A percentile compares a stretch with the other conserved stretches of the same genome.
Conservation (phyloP, 2,797 vertebrate species). For the Lagodon rhomboides region DNA sequence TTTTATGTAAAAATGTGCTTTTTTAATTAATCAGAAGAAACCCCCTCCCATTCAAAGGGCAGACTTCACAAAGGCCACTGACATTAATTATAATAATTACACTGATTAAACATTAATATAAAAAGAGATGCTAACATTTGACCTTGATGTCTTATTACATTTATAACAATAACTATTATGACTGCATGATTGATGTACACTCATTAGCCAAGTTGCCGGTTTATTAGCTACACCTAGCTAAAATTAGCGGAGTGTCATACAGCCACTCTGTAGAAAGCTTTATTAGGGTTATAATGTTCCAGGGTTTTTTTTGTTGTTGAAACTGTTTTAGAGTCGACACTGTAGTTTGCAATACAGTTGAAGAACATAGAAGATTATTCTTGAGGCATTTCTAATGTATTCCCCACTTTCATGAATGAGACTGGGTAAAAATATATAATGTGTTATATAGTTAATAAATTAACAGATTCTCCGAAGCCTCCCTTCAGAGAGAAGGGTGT, state of each 20-base stretch:
- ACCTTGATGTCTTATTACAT: slow-evolving; percentile 19
- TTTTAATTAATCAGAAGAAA: not conserved
- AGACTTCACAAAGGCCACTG: not conserved
- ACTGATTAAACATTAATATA: slow-evolving; percentile 14
- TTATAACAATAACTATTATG: slow-evolving; percentile 21
- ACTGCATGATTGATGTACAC: slow-evolving; percentile 14
- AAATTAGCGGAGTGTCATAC: not conserved
- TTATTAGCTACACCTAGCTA: not conserved
- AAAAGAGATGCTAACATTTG: slow-evolving; percentile 11
- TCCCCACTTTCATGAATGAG: not conserved
- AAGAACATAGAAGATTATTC: not conserved
- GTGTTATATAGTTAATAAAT: not conserved
- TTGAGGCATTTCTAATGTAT: not conserved
- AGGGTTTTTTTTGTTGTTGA: not conserved
- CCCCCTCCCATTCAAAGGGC: not conserved
- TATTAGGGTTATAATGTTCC: not conserved
- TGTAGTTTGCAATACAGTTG: not conserved
- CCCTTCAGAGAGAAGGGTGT: not conserved
- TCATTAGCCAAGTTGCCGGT: not conserved
- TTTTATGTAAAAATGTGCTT: not conserved
- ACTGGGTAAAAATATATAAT: not conserved
- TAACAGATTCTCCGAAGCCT: not conserved
- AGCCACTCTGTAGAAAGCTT: not conserved
- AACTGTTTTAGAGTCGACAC: not conserved
- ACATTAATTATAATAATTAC: not conserved